Conservation (phyloP, 1,140 invertebrate genomes). For the Leptoteleia sp. region DNA sequence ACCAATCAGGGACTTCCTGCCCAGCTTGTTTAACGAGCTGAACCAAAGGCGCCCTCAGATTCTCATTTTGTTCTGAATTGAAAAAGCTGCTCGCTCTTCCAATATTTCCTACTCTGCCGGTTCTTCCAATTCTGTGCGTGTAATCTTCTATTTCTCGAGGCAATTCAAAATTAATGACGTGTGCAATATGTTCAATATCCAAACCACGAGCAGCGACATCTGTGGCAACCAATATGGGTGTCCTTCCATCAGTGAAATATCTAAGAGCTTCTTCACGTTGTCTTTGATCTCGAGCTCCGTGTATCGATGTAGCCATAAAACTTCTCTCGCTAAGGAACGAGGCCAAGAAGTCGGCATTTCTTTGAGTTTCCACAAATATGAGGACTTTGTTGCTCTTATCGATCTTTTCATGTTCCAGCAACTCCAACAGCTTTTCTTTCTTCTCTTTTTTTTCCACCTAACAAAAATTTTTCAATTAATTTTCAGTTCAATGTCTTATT, state of each 20-base stretch:
- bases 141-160: constrained; percentile 95
- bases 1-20: constrained; percentile 85
- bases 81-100: constrained; percentile 95
- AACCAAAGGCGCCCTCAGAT: constrained; percentile 85
- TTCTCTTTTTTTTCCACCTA: constrained; percentile 89
- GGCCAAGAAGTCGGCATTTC: constrained; percentile 94
- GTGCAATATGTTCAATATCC: constrained; percentile 91
- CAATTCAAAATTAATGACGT: constrained; percentile 96
- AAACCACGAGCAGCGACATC: constrained; percentile 95
- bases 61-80: constrained; percentile 84
- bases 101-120: constrained; percentile 94
- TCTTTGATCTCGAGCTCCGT: constrained; percentile 94
- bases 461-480: too few relatives aligned
- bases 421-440: constrained; percentile 85
- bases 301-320: constrained; percentile 92
- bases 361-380: constrained; percentile 95
- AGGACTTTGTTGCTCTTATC: constrained; percentile 84
- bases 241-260: constrained; percentile 89
- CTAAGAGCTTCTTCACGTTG: constrained; percentile 93
- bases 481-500: too few relatives aligned
- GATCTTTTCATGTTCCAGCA: constrained; percentile 84
- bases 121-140: constrained; percentile 96
- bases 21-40: constrained; percentile 86
- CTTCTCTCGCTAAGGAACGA: constrained; percentile 86
- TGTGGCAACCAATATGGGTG: constrained; percentile 93